These are phyloP conservation scores for Netelia inedita DNA, from an alignment of 2,888 invertebrate species.

Conservation along the genomic window DNA sequence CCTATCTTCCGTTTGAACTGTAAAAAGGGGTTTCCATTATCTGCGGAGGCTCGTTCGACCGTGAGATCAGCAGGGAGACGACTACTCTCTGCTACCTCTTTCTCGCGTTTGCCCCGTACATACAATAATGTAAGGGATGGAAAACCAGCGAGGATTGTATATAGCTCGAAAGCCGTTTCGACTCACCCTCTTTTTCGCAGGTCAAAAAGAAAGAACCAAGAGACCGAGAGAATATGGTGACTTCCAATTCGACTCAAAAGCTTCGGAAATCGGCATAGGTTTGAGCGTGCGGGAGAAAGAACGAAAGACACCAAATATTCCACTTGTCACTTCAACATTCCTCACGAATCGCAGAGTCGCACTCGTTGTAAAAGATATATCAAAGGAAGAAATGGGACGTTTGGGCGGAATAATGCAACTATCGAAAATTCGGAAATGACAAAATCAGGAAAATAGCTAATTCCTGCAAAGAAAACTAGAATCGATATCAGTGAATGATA, in stretches of 20 bases:
- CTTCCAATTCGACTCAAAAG: constrained; percentile 45
- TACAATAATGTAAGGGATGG: constrained; percentile 38
- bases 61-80: constrained; percentile 51
- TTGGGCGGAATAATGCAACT: background rate
- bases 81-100: constrained; percentile 1
- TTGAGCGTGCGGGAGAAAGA: background rate
- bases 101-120: background rate
- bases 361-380: constrained; percentile 5
- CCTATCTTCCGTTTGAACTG: constrained; percentile 58
- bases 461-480: too few species aligned
- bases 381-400: constrained; percentile 31
- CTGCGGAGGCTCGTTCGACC: constrained; percentile 56
- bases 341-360: constrained; percentile 8
- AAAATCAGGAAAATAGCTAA: constrained; percentile 10
- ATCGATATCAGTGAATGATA: too few species aligned
- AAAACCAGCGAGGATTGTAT: constrained; percentile 18
- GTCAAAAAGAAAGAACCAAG: constrained; percentile 8
- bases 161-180: constrained; percentile 41
- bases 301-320: constrained; percentile 1
- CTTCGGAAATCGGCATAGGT: constrained; percentile 24
- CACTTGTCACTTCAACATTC: constrained; percentile 9
- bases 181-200: constrained; percentile 12
- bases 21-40: constrained; percentile 65
- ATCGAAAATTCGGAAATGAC: constrained; percentile 36
- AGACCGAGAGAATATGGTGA: constrained; percentile 23